Evolutionary conservation across 2,888 invertebrate genomes (phyloP), one percentile per base, ranked within the genome.

Genomic region (Pantelozetes paolii): DNA sequence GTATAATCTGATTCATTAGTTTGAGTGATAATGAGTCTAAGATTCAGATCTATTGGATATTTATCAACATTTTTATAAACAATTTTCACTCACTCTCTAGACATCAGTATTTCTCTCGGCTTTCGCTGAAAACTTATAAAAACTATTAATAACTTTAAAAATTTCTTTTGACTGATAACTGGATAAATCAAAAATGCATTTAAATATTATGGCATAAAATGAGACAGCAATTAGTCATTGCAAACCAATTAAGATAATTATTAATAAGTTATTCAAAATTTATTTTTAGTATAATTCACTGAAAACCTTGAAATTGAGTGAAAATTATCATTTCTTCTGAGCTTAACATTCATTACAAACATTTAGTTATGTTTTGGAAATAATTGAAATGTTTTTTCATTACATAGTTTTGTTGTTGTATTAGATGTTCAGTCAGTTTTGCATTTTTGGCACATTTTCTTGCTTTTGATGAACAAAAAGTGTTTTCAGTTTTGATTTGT

Each of bases 371-470:
- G 9, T 36, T 36, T 8, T 36, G 5, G 9, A 8, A 8, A 36
- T 36, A 8, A 36, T 26, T 54, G 5, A 9, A 26, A 54, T 23
- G 2, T 5, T 54, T 50, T 54, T 9, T 23, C 54, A 54, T 54
- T 15, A 23, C 54, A 26, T 20, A 50, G 13, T 50, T 50, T 50
- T n/a, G 5, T 3, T 20, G n/a, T 20, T 23, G 2, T 54, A 23
- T 54, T 26, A 23, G 26, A 26, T 50, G 20, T 23, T 50, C 3
- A 6, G 23, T 50, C 50, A 20, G 50, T 8, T 50, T 20, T 50
- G 50, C n/a, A 50, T 54, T 54, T 54, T 54, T 54, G 54, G 54
- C 54, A 54, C 54, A 54, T 26, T 54, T 54, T 54, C 54, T 26
- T 54, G 54, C 26, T 54, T 26, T 18, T 50, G 50, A 50, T 54